Base-by-base conservation (phyloP, 2,113 vertebrate species). In the Paramormyrops kingsleyae region DNA sequence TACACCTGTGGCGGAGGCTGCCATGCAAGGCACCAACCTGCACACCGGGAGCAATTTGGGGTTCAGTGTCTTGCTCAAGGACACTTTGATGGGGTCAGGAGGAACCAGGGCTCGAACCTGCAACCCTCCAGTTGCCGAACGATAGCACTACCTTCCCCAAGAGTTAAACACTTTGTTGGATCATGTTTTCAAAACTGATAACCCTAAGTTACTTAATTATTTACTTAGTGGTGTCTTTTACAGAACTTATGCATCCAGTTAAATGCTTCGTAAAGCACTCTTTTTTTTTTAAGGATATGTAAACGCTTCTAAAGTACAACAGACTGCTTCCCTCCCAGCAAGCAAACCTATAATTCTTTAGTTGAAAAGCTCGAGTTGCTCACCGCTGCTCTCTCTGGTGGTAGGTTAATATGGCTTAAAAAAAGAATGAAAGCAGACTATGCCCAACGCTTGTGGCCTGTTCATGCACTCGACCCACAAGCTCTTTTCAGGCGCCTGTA, bases 171-270 rank as follows among this genome's bases (percentile, higher is more conserved):
- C 70, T 39, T 77, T 77, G 70, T 39, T 35, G 31, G 31, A 77
- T 15, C 70, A 77, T 47, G 83, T 85, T 46, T 47, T 85, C 42
- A 85, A 44, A 47, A 50, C 47, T 49, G 83, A 50, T 86, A 49
- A 49, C 83, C 47, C 83, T 17, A 49, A 86, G 83, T 49, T 50
- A 31, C 83, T 47, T 50, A 47, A 86, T 86, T 86, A 86, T 86
- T 50, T 86, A 50, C 83, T 86, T 86, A 85, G 42, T 50, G 10
- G 47, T n/a, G 44, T 46, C 83, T 46, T 85, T 49, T 85, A 47
- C 83, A 4, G 12, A 46, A 49, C 49, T 85, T 24, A 27, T 24
- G 44, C 44, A 47, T 50, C 9, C 83, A 47, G 74, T 80, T 80
- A 80, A 86, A 50, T 49, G 24, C 24, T 86, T 15, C 12, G 24